Evolutionary conservation across 1,140 invertebrate species (phyloP).

Genomic region (Panulirus ornatus): DNA sequence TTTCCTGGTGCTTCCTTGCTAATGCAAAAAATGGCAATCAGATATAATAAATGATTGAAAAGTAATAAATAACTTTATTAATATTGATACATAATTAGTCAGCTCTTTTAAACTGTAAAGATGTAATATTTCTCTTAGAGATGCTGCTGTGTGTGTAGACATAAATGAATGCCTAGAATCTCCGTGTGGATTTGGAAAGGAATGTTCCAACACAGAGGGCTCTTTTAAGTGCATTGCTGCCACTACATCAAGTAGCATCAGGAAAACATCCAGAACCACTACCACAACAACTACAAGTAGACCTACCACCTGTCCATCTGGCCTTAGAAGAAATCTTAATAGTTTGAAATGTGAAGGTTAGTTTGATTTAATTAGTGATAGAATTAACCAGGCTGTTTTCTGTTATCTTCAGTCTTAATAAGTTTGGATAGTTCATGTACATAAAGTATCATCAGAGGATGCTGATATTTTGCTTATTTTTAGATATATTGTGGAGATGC

Average conservation of each 20-base stretch:
- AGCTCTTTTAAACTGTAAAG: no score
- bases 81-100: no score
- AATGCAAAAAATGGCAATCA: no score
- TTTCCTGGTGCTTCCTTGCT: no score
- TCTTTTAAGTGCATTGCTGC: constrained; percentile 47
- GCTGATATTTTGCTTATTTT: no score
- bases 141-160: constrained; percentile 69
- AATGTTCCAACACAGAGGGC: constrained; percentile 53
- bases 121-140: not conserved
- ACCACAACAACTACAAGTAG: constrained; percentile 19
- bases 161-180: constrained; percentile 69
- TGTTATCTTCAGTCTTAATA: no score
- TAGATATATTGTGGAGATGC: no score
- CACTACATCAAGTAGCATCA: constrained; percentile 16
- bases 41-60: no score
- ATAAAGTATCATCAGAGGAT: no score
- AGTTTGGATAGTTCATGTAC: no score
- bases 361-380: not conserved
- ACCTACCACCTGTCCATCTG: constrained; percentile 73
- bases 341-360: constrained; percentile 76
- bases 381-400: no score
- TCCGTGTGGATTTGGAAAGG: constrained; percentile 11
- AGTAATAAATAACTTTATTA: no score
- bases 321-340: constrained; percentile 75
- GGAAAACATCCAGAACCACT: constrained; percentile 29